phyloP scores from a whole-genome alignment of 2,797 vertebrate genomes.

The Cyprinella venusta region DNA sequence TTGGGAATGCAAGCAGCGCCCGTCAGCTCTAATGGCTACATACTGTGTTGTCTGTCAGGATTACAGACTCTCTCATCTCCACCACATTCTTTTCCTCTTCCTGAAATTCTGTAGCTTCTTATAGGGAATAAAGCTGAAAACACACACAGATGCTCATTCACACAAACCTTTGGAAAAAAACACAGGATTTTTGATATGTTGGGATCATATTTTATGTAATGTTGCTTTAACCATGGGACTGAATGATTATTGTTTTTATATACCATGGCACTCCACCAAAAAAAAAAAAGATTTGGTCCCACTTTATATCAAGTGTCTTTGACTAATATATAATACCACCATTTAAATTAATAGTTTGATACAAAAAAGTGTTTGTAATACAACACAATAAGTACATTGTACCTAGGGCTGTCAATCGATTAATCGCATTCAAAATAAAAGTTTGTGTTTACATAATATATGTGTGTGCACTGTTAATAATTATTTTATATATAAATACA shows the following conservation, averaged over 20 bases:
- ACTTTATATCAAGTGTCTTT: neutral
- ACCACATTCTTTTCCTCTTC: neutral
- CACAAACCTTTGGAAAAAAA: neutral
- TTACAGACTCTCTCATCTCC: constrained; percentile 41
- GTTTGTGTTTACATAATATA: too few relatives aligned
- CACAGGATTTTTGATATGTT: neutral
- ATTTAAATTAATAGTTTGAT: neutral
- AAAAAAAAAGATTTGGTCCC: neutral
- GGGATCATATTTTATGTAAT: neutral
- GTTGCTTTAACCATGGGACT: neutral
- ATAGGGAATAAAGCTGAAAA: neutral
- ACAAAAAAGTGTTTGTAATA: too few relatives aligned
- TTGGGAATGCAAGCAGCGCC: constrained; percentile 21
- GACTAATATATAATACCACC: neutral
- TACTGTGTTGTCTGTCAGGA: constrained; percentile 40
- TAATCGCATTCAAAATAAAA: too few relatives aligned
- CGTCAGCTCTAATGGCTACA: constrained; percentile 40
- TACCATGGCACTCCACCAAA: neutral
- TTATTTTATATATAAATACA: too few relatives aligned
- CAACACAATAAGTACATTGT: too few relatives aligned
- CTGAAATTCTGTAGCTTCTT: neutral
- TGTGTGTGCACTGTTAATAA: too few relatives aligned
- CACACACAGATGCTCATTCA: neutral
- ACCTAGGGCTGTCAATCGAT: too few relatives aligned
- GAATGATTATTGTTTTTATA: neutral